Base-by-base conservation (phyloP, 2,113 vertebrate genomes). In the Cyprinodon brontotheroides region DNA sequence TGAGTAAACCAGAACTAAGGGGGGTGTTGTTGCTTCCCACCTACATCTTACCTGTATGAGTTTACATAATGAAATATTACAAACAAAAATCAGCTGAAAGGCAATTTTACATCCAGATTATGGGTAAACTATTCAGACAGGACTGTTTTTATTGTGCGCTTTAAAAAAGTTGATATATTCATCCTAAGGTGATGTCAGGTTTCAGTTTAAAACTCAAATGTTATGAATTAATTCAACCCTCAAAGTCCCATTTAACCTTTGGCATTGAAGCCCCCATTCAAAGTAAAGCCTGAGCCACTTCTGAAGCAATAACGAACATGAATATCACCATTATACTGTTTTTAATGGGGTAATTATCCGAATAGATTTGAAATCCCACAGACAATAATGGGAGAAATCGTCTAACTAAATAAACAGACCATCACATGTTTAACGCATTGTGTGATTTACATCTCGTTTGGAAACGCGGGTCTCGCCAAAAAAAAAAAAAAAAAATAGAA, bases 281-380 rank as follows among this genome's bases (percentile, higher is more conserved):
- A 59, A 64, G 62, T 59, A 72, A 65, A 78, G 81, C 81, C 82
- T 70, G 80, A 83, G 80, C 70, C 63, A 86, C 53, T 36, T 82
- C 75, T 50, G 45, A 68, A 81, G 59, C 38, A 79, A 83, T 75
- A 65, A 69, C 17, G 64, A 48, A 65, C 40, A n/a, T 12, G 15
- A 36, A 66, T 53, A 61, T 74, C 43, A 62, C 3, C 47, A 60
- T 67, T 38, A 65, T 68, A 57, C 69, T 45, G 5, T 40, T 53
- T 47, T 40, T 29, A 9, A 65, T 59, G 61, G 20, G 68, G 50
- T 57, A 17, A 65, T 36, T 63, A 61, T 57, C 65, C 48, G 4
- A 63, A 70, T 59, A 45, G 41, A 43, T 60, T 7, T 74, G 40
- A 68, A 84, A 48, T 53, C 66, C 69, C 41, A 41, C 47, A 63